Conservation (phyloP, 2,113 vertebrate genomes). For the Tragelaphus scriptus region DNA sequence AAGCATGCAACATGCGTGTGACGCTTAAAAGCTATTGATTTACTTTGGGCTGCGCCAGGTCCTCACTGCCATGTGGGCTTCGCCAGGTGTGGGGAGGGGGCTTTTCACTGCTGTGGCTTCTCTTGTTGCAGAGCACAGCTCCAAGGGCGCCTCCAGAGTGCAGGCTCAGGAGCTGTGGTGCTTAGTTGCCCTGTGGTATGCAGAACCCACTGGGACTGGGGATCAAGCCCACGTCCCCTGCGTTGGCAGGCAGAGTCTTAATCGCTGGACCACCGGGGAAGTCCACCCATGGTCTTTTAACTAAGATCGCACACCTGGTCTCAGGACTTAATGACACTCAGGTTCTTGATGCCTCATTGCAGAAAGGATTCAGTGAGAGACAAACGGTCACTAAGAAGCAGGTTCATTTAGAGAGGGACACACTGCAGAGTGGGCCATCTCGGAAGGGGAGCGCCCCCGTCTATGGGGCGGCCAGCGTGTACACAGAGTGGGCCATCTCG, state of each 20-base stretch:
- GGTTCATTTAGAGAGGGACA: not conserved
- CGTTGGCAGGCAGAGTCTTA: not conserved
- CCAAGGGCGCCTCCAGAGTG: not conserved
- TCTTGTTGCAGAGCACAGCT: not conserved
- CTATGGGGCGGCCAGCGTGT: not conserved
- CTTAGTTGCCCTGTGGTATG: not conserved
- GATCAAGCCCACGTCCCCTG: not conserved
- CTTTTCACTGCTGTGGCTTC: too few relatives aligned
- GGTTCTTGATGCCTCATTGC: not conserved
- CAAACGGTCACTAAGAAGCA: rapidly evolving
- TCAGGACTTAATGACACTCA: not conserved
- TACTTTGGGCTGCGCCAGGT: not conserved
- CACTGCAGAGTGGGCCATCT: not conserved
- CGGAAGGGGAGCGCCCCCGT: not conserved
- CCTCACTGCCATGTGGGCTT: not conserved
- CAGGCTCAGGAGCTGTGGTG: not conserved
- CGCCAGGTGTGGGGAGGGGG: not conserved
- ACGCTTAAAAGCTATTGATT: rapidly evolving
- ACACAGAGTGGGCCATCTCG: not conserved
- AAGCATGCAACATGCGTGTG: rapidly evolving
- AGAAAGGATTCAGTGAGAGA: not conserved
- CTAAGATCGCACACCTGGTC: not conserved
- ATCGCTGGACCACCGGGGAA: not conserved
- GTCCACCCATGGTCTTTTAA: not conserved
- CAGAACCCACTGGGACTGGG: not conserved